Evolutionary conservation across 2,113 vertebrate species (phyloP), one percentile per base, ranked within the genome.

Genomic region (Upupa epops): DNA sequence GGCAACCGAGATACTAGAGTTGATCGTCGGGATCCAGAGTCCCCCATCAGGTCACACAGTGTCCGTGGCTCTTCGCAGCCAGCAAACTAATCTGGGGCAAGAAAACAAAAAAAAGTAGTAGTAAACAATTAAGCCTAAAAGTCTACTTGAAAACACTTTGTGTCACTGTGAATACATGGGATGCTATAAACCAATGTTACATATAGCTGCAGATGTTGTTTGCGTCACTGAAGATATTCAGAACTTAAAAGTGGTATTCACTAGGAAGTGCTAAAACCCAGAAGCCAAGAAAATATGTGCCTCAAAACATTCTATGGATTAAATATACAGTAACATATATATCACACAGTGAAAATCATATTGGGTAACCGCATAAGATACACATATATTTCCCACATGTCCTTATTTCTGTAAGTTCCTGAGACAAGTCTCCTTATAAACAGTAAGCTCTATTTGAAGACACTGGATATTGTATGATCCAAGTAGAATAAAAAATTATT

Each of bases 1-100:
- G 99, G 99, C 97, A 99, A 97, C 76, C 99, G 98, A 94, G 99
- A 99, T 42, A 99, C 99, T 17, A 99, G 97, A 32, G 98, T 99
- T 42, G 99, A 99, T 60, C 99, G 98, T 61, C 99, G 97, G 32
- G 98, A 97, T 92, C 98, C 98, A 2, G 98, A 98, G 97, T 99
- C 99, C 94, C 99, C 98, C 99, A 99, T 99, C 93, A 96, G 97
- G 97, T 83, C 97, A 88, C 76, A 40, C 49, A 83, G 58, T 10
- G 34, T 93, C 79, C 12, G 89, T 78, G 74, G 54, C 8, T 75
- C 95, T 66, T 80, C 12, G 8, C 86, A 70, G 83, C 65, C 96
- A 97, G 87, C 12, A 91, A 81, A 82, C 88, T 75, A 95, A 96
- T 40, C 97, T 98, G 42, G 18, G 11, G 42, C 22, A 14, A 77